A percentile compares a stretch with the other conserved stretches of the same genome.
These are phyloP conservation scores for Druceiella hillmani DNA, from an alignment of 2,888 invertebrate species.

Conservation along the genomic window DNA sequence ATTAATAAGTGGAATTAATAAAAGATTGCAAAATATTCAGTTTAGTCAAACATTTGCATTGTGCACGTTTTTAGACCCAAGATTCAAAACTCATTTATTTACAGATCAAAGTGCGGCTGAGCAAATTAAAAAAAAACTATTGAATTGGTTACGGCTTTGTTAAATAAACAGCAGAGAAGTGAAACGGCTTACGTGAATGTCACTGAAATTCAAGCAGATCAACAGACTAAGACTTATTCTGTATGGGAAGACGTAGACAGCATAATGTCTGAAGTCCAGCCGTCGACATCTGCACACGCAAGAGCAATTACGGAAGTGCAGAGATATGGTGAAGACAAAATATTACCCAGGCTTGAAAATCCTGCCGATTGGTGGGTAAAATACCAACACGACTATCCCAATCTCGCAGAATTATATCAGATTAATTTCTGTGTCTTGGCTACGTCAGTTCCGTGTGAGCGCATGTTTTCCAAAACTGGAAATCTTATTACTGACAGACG, in stretches of 20 bases:
- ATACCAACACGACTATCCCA: constrained; percentile 10
- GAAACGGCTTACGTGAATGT: too few relatives aligned
- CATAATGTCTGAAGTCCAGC: too few relatives aligned
- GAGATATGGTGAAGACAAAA: constrained; percentile 9
- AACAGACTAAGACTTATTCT: too few relatives aligned
- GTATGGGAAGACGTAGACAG: too few relatives aligned
- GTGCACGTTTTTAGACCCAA: constrained; percentile 19
- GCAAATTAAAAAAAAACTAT: constrained; percentile 15
- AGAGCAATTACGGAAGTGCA: constrained; percentile 11
- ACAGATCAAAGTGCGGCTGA: constrained; percentile 14
- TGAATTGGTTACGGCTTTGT: constrained; percentile 12
- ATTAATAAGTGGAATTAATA: constrained; percentile 12
- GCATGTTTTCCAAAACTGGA: constrained; percentile 6
- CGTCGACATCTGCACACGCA: too few relatives aligned
- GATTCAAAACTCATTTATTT: constrained; percentile 17
- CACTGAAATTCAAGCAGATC: too few relatives aligned
- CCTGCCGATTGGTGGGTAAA: constrained; percentile 10
- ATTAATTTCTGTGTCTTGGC: constrained; percentile 8
- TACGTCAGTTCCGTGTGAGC: constrained; percentile 7
- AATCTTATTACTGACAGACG: constrained; percentile 6
- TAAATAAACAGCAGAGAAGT: too few relatives aligned
- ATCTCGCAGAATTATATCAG: constrained; percentile 9
- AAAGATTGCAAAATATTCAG: constrained; percentile 18
- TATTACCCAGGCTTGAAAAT: constrained; percentile 9
- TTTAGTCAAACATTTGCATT: constrained; percentile 17